Base-by-base conservation (phyloP, 2,113 vertebrate species). In the Petromus typicus region DNA sequence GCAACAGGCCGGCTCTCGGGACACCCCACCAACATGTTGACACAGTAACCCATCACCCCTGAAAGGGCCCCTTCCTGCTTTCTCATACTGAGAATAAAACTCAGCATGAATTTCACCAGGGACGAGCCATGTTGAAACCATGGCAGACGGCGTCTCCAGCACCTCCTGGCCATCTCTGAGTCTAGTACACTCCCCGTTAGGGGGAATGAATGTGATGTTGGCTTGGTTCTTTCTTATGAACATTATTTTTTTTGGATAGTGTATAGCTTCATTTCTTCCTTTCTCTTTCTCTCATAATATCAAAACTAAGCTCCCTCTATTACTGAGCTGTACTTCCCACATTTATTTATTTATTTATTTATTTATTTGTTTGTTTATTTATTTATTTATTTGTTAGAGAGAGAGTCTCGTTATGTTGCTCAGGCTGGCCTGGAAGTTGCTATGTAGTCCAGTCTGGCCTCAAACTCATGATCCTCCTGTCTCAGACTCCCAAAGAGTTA, bases 181-280 rank as follows among this genome's bases (percentile, higher is more conserved):
- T 40, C 16, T 40, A n/a, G 51, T 17, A 48, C 66, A 30, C 8
- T 89, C 40, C 11, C 37, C 4, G 0, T 17, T 54, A 57, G 56
- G 0, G 0, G 37, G 22, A 3, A 32, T 6, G 57, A 67, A 45
- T 0, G 0, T 59, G 54, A 93, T 67, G 9, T 14, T 86, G 20
- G 22, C 34, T 86, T 61, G 14, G 51, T 79, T 56, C 37, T 78
- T 82, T 78, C 61, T 80, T 40, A 20, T 0, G 4, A 10, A 32
- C 25, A 0, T 56, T 34, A 0, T 89, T 51, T 59, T 40, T 80
- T 16, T 43, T 18, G 45, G 45, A 45, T 16, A 75, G 25, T 45
- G 11, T 75, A 13, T 25, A 13, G 40, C 25, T 73, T 40, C 2
- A 11, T 45, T 13, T 12, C 25, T 75, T 75, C 14, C 25, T 27